Evolutionary conservation across 2,888 invertebrate species (phyloP), one percentile per base, ranked within the genome.

Genomic region (Poecilobothrus nobilitatus): DNA sequence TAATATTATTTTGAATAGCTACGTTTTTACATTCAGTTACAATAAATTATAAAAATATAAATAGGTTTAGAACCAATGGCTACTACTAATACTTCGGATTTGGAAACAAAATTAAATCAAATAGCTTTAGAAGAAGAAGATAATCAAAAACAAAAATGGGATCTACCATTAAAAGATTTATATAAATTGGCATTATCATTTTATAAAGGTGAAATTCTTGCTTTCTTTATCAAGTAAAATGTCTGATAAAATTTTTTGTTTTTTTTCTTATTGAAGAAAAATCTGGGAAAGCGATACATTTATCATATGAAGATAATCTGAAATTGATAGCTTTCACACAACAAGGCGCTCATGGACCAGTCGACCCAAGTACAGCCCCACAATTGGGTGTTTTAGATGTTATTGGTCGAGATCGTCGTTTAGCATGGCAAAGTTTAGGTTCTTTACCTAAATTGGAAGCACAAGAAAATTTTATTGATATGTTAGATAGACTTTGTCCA

Each of bases 251-350:
- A 67, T 65, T 67, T 4, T 20, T 64, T 61, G 15, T 70, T 68
- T 9, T 27, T 22, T 63, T 12, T 37, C 18, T 33, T 37, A 21
- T 72, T 73, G 15, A 70, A 97, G 97, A 97, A 80, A 97, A 97
- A 84, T 93, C 95, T 83, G 97, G 97, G n/a, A 97, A 97, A 84
- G 97, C 96, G 3, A 86, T 97, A 66, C 95, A 95, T 77, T 85
- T 97, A 71, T 93, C 94, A 65, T 98, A 97, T 80, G 92, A 94
- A 81, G 95, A 97, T 78, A 93, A 95, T 78, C 82, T 97, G 68
- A 91, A 91, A 78, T 83, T 98, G 72, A 92, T 97, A 21, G 97
- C 97, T 1, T 92, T 91, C 77, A 94, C 93, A 12, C 94, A 96
- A 78, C 97, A 97, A 85, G 91, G 92, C 10, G 86, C 86, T 15